Base-by-base conservation (phyloP, 2,888 invertebrate genomes). In the Amphipoea lucens region DNA sequence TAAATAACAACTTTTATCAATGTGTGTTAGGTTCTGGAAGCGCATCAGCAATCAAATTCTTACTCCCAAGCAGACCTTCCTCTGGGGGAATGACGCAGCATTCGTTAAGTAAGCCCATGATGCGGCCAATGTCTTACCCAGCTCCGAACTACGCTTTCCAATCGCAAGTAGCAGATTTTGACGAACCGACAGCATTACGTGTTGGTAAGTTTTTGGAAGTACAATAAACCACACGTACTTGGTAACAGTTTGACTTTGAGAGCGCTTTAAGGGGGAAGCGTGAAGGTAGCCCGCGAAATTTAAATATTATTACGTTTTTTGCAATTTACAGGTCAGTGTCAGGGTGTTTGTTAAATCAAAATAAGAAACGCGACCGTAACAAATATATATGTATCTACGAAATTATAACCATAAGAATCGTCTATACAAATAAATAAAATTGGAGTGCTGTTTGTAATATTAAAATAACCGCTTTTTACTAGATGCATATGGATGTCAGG, bases 191-290 rank as follows among this genome's bases (percentile, higher is more conserved):
- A 23, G 3, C 4, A 42, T 5, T 4, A 1, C 12, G 20, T n/a
- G 0, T 0, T 57, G 77, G 77, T 78, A 78, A 77, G 77, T 77
- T 54, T 54, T 66, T n/a, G 36, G 4, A 63, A 17, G 4, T 76
- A 76, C n/a, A 63, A 29, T 65, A 54, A 23, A 42, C 42, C 9
- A 23, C 29, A 76, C 23, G 42, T 29, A 11, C 14, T 40, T n/a
- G 62, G 63, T 63, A 40, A n/a, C 60, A 6, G n/a, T 63, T n/a
- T 6, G 57, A 23, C 20, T 51, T 63, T 42, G 63, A 29, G n/a
- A 74, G n/a, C n/a, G 14, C n/a, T 3, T 60, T 60, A 40, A 5
- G 14, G 17, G 48, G 48, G 17, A 51, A 17, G 23, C 20, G 6
- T 54, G 54, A 7, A 57, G 23, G 57, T 23, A 23, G 4, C 20